Conservation (phyloP, 2,888 invertebrate species). For the Stictocephala bisonia region DNA sequence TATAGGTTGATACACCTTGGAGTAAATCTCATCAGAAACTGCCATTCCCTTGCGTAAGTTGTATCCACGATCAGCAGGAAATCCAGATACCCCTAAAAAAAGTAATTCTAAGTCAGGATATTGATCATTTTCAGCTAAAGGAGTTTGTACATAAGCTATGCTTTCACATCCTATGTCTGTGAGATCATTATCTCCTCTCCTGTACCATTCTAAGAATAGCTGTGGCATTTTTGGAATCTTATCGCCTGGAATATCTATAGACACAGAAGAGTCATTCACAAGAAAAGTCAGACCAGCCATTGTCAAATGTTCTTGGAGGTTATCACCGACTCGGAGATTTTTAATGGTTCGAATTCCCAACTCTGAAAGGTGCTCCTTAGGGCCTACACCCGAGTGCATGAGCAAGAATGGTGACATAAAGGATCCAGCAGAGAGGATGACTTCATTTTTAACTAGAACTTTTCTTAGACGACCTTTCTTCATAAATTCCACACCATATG, state of each 20-base stretch:
- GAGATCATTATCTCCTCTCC: constrained; percentile 72
- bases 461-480: constrained; percentile 65
- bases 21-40: constrained; percentile 71
- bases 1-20: constrained; percentile 67
- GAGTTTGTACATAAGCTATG: constrained; percentile 79
- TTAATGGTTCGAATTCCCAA: constrained; percentile 69
- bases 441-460: constrained; percentile 72
- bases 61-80: constrained; percentile 72
- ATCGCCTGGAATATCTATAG: constrained; percentile 41
- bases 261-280: constrained; percentile 52
- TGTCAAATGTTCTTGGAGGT: constrained; percentile 70
- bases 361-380: constrained; percentile 68
- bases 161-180: constrained; percentile 83
- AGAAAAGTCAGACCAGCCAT: constrained; percentile 58
- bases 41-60: constrained; percentile 73
- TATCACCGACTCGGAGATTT: constrained; percentile 72
- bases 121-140: constrained; percentile 72
- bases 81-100: constrained; percentile 80
- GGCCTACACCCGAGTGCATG: constrained; percentile 81
- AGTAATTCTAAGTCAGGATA: constrained; percentile 85
- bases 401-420: constrained; percentile 85
- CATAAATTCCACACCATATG: constrained; percentile 70
- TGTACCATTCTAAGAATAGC: constrained; percentile 73
- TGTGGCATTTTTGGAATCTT: constrained; percentile 61
- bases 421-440: constrained; percentile 81